Evolutionary conservation across 2,113 vertebrate species (phyloP).

Genomic region (Coptodon bakossiorum): DNA sequence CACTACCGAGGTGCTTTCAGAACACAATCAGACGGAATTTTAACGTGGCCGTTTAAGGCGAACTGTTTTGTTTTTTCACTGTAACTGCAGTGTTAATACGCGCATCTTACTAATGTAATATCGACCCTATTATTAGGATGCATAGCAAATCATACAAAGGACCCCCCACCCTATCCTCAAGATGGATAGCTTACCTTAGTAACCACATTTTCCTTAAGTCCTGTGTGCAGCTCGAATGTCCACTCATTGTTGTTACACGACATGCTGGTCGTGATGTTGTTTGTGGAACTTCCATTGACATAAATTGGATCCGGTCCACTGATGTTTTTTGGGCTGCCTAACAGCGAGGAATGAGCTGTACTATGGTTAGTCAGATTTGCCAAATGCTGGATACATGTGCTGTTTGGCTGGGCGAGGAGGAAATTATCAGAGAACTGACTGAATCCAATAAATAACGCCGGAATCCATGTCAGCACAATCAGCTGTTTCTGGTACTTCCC

Average conservation of each 20-base stretch:
- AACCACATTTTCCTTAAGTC: constrained; percentile 87
- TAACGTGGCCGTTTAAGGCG: background rate
- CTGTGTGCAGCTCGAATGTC: constrained; percentile 80
- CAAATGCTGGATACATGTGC: constrained; percentile 71
- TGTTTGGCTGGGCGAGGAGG: constrained; percentile 84
- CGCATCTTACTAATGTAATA: background rate
- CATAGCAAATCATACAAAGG: background rate
- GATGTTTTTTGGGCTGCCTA: constrained; percentile 30
- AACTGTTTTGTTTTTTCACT: background rate
- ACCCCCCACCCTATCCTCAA: background rate
- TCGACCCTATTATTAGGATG: background rate
- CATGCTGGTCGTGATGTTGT: constrained; percentile 36
- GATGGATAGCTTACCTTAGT: constrained; percentile 82
- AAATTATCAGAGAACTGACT: constrained; percentile 94
- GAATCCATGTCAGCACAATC: constrained; percentile 92
- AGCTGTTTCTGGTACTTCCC: constrained; percentile 87
- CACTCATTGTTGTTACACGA: constrained; percentile 77
- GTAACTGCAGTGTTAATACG: background rate
- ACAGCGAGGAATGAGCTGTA: constrained; percentile 12
- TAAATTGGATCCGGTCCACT: constrained; percentile 9
- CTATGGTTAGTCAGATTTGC: constrained; percentile 52
- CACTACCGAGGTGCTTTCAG: background rate
- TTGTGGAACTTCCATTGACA: constrained; percentile 10
- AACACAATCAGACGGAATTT: background rate
- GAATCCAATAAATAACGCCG: constrained; percentile 91